Evolutionary conservation across 2,888 invertebrate species (phyloP).

Genomic region (Agriotes lineatus): DNA sequence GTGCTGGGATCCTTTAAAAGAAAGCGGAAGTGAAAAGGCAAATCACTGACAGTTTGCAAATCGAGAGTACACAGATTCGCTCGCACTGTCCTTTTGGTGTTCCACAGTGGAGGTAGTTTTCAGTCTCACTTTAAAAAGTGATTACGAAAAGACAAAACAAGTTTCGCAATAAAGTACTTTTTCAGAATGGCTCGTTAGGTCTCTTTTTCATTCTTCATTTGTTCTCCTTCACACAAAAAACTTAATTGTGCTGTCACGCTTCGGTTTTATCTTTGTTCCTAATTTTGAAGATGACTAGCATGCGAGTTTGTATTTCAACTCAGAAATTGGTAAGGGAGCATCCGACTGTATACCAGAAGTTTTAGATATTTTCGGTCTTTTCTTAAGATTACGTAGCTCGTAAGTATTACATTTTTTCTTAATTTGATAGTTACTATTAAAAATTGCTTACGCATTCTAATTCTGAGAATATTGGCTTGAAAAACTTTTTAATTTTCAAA

Average conservation of each 20-base stretch:
- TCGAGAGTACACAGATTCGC: neutral
- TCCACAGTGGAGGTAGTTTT: neutral
- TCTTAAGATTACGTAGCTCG: no score
- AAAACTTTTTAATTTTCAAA: no score
- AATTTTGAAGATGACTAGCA: neutral
- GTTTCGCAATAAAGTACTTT: neutral
- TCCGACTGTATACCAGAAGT: no score
- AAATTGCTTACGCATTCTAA: no score
- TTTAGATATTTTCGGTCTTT: no score
- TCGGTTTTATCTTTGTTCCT: neutral
- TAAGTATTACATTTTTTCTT: no score
- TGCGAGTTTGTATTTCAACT: neutral
- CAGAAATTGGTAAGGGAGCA: no score
- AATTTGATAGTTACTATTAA: no score
- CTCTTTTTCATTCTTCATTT: neutral
- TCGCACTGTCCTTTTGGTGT: neutral
- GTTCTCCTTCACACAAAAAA: neutral
- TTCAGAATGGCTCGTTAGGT: neutral
- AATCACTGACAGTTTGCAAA: neutral
- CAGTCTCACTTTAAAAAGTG: neutral
- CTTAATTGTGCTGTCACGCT: neutral
- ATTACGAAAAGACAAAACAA: conserved; percentile 4
- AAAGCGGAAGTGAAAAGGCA: neutral
- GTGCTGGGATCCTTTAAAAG: neutral
- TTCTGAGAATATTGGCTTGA: no score